Base-by-base conservation (phyloP, 2,888 invertebrate genomes). In the Eurytoma adleriae region DNA sequence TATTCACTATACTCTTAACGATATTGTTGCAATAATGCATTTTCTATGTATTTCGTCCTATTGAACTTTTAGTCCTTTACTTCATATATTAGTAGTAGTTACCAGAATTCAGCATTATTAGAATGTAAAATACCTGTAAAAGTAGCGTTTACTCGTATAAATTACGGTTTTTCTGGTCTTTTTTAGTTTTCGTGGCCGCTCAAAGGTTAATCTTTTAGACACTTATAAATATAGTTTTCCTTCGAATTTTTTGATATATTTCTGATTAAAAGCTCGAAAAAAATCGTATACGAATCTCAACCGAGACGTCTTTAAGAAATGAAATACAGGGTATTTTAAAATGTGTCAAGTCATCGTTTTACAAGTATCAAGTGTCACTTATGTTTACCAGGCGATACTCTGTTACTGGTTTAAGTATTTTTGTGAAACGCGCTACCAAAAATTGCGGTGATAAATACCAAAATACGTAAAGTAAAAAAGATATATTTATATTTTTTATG, bases 291-390 rank as follows among this genome's bases (percentile, higher is more conserved):
- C 59, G 66, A 75, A 80, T 61, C n/a, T 80, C 10, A 67, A 61
- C 54, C 24, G 56, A 66, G 48, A 50, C 20, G 56, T 70, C 13
- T 69, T 79, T 68, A n/a, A n/a, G 61, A 74, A 66, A 69, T 14
- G 48, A 74, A n/a, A 72, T 73, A 80, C 80, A 80, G 80, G 80
- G 80, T 80, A 77, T 68, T 80, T 52, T 70, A 50, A 79, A 56
- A 61, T 72, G 54, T 76, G 62, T 72, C 57, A 62, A 67, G 18
- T 20, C 48, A 50, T 56, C 66, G 24, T 67, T 80, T 64, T 52
- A 59, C 18, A 12, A 70, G 10, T 70, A 71, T 66, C 12, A 30
- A 75, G 67, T 16, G 27, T 79, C 48, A 52, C 62, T 54, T 79
- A 57, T 27, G 14, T 10, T 30, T 68, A 14, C 27, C 13, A n/a